Evolutionary conservation across 2,797 vertebrate species (phyloP), one percentile per base, ranked within the genome.

Genomic region (Sebastes minor): DNA sequence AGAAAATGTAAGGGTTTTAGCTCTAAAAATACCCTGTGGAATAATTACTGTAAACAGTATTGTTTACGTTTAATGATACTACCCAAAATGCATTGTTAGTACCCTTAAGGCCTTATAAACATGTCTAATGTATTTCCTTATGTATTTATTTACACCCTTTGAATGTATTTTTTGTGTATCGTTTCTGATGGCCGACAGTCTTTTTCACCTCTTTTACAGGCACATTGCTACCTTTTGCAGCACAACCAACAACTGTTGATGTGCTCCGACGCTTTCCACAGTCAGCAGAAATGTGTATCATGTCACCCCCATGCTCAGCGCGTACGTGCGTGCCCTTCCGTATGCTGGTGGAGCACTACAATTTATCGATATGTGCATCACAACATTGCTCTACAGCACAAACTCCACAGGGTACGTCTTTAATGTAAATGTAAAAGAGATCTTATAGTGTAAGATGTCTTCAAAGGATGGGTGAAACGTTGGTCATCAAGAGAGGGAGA

Each of bases 291-390:
- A 49, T 49, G 46, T 49, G 46, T 8, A 49, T 49, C 46, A 20
- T 49, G 46, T 18, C 7, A 32, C 9, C 49, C 4, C 2, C 16
- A 53, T 33, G 16, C 25, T 30, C 13, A 5, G 30, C 1, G 2
- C 2, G 46, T 18, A 49, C 18, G 46, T 20, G 46, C 46, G 0
- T 49, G 0, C 3, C 7, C 18, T 0, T 49, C 18, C 3, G 1
- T 49, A 49, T 49, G 18, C 46, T 49, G 18, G 46, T 49, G 18
- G 46, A 49, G 46, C 46, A 20, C 46, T 49, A 49, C 46, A 49
- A 20, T 49, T 49, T 49, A 49, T 49, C 18, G 46, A 49, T 1
- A 49, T 23, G 20, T 35, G 16, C 10, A 27, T 33, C 49, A 70
- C 46, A 52, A 63, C 10, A 49, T 28, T 57, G 11, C 9, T 62